Conservation (phyloP, 2,797 vertebrate species). For the Mycteria americana region DNA sequence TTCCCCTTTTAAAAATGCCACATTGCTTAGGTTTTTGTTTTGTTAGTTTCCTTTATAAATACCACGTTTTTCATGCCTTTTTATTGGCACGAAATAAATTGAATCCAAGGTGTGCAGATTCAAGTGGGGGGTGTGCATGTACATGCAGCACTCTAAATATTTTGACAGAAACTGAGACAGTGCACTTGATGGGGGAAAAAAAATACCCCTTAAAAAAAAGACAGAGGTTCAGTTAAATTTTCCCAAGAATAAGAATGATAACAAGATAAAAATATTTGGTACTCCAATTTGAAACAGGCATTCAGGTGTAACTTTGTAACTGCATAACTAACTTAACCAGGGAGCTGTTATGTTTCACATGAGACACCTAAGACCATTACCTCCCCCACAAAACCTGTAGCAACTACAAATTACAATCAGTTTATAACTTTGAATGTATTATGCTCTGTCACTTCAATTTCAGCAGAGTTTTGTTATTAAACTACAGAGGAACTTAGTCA, state of each 20-base stretch:
- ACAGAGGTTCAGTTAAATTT: neutral
- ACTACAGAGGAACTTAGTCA: neutral
- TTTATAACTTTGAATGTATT: neutral
- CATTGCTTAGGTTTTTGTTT: neutral
- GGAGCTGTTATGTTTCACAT: neutral
- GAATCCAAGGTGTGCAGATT: neutral
- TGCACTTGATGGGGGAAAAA: neutral
- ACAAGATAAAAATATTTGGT: neutral
- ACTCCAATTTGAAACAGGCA: neutral
- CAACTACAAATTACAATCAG: neutral
- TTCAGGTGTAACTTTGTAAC: neutral
- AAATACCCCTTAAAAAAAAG: neutral
- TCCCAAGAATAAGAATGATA: neutral
- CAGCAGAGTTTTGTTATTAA: neutral
- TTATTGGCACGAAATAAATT: too few species aligned
- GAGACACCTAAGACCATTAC: neutral
- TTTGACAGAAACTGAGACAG: neutral
- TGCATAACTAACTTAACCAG: neutral
- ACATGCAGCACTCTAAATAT: neutral
- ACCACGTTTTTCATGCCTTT: neutral
- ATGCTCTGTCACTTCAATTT: neutral
- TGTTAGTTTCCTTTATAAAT: neutral
- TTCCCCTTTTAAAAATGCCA: neutral
- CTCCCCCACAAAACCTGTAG: neutral
- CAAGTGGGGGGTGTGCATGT: rapidly evolving